Evolutionary conservation across 2,797 vertebrate species (phyloP).

Genomic region (Notoglanidium macrostoma): DNA sequence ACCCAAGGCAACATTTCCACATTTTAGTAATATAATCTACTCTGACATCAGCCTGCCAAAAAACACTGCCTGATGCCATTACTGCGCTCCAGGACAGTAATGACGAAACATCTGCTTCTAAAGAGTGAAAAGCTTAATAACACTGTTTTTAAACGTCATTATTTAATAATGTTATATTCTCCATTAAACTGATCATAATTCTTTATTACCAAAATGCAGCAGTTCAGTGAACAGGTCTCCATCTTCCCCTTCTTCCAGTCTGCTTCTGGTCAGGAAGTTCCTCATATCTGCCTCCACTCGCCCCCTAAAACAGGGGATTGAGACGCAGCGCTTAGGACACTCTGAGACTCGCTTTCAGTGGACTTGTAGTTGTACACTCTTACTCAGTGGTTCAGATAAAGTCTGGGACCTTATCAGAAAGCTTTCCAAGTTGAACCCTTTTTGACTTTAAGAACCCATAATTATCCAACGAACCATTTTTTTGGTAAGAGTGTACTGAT

Average conservation of each 20-base stretch:
- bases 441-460: background rate
- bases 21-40: background rate
- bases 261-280: conserved; percentile 75
- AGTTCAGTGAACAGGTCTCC: conserved; percentile 74
- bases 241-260: conserved; percentile 65
- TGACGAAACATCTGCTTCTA: background rate
- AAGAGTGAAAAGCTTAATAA: background rate
- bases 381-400: background rate
- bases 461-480: background rate
- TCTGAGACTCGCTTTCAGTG: background rate
- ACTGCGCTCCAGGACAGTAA: background rate
- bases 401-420: background rate
- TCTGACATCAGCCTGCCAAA: background rate
- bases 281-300: conserved; percentile 79
- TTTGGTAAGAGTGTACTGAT: background rate
- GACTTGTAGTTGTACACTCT: background rate
- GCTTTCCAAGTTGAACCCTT: background rate
- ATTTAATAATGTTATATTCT: background rate
- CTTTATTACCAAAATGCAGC: conserved; percentile 75
- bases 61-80: background rate
- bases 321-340: background rate
- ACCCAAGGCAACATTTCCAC: background rate
- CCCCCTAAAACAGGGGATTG: conserved; percentile 72
- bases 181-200: background rate
- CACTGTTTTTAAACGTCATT: background rate